Percentiles rank a stretch among this genome's conserved stretches.
These are phyloP conservation scores for Zonitis immaculata DNA, from an alignment of 2,888 invertebrate species.

Conservation along the genomic window DNA sequence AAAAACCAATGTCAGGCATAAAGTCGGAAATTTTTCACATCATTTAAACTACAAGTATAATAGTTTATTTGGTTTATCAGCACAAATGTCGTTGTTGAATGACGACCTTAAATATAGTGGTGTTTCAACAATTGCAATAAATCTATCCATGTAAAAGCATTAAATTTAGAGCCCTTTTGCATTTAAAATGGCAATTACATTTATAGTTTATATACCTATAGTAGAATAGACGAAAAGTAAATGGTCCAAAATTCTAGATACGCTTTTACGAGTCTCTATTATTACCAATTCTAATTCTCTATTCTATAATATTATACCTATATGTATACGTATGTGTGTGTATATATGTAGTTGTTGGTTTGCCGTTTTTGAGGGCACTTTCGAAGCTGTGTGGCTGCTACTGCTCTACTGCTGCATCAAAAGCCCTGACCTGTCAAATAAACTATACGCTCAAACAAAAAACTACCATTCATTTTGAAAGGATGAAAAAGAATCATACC, in stretches of 20 bases:
- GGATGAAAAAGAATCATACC: slow-evolving; percentile 32
- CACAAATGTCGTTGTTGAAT: not conserved
- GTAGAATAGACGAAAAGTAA: slow-evolving; percentile 18
- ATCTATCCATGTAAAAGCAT: slow-evolving; percentile 14
- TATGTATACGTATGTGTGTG: not conserved
- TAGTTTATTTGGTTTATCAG: not conserved
- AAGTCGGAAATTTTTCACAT: too few species aligned
- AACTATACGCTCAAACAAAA: slow-evolving; percentile 31
- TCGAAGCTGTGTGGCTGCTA: too few species aligned
- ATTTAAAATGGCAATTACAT: slow-evolving; percentile 29
- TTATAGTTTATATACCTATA: too few species aligned
- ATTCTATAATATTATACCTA: too few species aligned
- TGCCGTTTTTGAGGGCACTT: slow-evolving; percentile 21
- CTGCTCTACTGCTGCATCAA: too few species aligned
- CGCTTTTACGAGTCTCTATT: slow-evolving; percentile 21
- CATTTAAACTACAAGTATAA: too few species aligned
- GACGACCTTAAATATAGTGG: too few species aligned
- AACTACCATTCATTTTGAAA: slow-evolving; percentile 27
- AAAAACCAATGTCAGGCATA: too few species aligned
- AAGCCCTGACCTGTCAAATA: slow-evolving; percentile 32
- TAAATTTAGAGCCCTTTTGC: slow-evolving; percentile 4
- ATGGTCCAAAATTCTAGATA: slow-evolving; percentile 25
- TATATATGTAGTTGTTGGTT: slow-evolving; percentile 7
- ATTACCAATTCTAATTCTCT: not conserved
- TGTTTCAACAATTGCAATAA: slow-evolving; percentile 9